Percentiles rank a stretch among this genome's conserved stretches.
Conservation (phyloP, 2,888 invertebrate species). For the Andrena flavipes region DNA sequence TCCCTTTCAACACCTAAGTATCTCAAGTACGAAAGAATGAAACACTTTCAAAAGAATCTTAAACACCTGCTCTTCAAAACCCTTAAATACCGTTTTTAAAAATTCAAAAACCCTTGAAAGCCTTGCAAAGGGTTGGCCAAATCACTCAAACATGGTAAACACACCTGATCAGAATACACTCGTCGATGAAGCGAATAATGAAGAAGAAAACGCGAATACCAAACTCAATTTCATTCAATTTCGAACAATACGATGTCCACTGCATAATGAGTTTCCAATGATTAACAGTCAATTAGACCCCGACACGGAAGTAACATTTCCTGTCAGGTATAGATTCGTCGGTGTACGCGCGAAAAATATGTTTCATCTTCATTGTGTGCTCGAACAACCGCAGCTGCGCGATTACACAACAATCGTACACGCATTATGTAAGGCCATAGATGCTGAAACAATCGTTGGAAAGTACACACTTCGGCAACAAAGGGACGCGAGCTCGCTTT, state of each 20-base stretch:
- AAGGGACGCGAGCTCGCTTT: slow-evolving; percentile 27
- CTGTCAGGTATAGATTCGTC: slow-evolving; percentile 15
- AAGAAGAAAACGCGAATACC: background rate
- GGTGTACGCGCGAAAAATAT: slow-evolving; percentile 28
- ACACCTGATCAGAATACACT: background rate
- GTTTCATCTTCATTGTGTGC: slow-evolving; percentile 18
- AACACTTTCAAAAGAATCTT: too few relatives aligned
- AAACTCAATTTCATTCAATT: background rate
- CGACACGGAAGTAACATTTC: background rate
- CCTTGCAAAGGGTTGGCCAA: too few relatives aligned
- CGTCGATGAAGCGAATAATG: background rate
- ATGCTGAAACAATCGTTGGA: slow-evolving; percentile 59
- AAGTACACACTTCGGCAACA: slow-evolving; percentile 32
- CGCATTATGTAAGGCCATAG: slow-evolving; percentile 50
- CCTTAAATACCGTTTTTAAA: too few relatives aligned
- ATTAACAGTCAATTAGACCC: slow-evolving; percentile 13
- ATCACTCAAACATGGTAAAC: background rate
- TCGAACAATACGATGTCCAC: background rate
- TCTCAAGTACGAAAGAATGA: too few relatives aligned
- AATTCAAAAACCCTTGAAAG: too few relatives aligned
- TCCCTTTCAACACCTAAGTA: too few relatives aligned
- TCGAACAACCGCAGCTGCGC: slow-evolving; percentile 43
- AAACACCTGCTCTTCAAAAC: too few relatives aligned
- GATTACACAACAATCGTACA: slow-evolving; percentile 55
- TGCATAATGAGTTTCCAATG: background rate